Evolutionary conservation across 2,797 vertebrate species (phyloP).

Genomic region (Potorous gilbertii): DNA sequence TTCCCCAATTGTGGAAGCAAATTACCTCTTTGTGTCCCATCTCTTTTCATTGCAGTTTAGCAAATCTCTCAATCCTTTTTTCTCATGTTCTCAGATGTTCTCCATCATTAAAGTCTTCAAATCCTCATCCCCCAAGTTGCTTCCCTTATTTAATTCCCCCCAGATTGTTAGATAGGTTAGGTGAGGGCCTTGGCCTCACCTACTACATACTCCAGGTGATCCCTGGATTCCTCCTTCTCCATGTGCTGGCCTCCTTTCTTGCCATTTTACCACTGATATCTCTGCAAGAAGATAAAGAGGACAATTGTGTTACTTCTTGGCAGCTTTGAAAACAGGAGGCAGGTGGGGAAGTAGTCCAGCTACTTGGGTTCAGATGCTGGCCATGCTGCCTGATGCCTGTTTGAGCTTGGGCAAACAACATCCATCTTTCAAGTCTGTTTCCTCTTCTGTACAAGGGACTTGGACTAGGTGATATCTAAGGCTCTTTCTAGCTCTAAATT

Average conservation of each 20-base stretch:
- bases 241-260: background rate
- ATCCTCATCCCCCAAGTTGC: background rate
- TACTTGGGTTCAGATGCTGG: background rate
- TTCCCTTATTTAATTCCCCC: constrained; percentile 2
- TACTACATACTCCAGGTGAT: background rate
- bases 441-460: background rate
- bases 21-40: background rate
- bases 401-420: background rate
- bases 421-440: background rate
- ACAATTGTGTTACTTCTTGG: background rate
- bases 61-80: background rate
- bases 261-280: background rate
- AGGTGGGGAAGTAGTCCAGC: background rate
- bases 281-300: background rate
- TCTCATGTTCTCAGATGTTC: background rate
- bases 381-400: background rate
- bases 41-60: constrained; percentile 1
- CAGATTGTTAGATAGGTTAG: background rate
- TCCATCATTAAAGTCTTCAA: background rate
- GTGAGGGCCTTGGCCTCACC: background rate
- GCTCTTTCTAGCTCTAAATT: background rate
- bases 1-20: background rate
- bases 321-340: background rate
- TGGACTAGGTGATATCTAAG: background rate
- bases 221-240: background rate